Evolutionary conservation across 2,888 invertebrate genomes (phyloP), one percentile per base, ranked within the genome.

Genomic region (Petrolisthes manimaculis): DNA sequence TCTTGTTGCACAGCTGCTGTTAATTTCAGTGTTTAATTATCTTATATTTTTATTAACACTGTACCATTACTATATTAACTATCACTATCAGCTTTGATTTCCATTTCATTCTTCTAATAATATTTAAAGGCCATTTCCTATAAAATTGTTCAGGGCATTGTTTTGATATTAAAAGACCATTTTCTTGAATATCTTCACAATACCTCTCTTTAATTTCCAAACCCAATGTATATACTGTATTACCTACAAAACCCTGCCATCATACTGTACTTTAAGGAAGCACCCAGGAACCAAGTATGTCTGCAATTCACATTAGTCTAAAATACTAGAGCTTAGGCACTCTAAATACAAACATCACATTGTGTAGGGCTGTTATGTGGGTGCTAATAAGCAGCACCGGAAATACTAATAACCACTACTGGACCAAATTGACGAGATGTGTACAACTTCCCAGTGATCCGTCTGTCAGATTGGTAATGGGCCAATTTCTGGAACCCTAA

Each of bases 311-410:
- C 77, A 86, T 82, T 37, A 80, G 77, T 78, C 85, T 85, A 85
- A 89, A 83, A 85, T 89, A 82, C 89, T 89, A 89, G 85, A 85
- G 89, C 89, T 89, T 89, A 89, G 89, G 89, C 89, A 89, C 89
- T 89, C 89, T 89, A 89, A 89, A 89, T 89, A 89, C 85, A 89
- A 89, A 85, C 84, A 89, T 89, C 89, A 89, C 89, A 89, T 37
- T 89, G 86, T 89, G 82, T 85, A 89, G 89, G 89, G 86, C 89
- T 89, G 89, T 86, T 89, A 89, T 89, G 83, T 21, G 77, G 81
- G 88, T 88, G 88, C 88, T 77, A 77, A 83, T 83, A 79, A 87
- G 56, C 79, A 80, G 84, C 87, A 87, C 87, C 87, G 56, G 61
- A 84, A 88, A 84, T 88, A 88, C 84, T 84, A 84, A 88, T 88